Conservation (phyloP, 1,140 invertebrate species). For the Rhagoletis pomonella region DNA sequence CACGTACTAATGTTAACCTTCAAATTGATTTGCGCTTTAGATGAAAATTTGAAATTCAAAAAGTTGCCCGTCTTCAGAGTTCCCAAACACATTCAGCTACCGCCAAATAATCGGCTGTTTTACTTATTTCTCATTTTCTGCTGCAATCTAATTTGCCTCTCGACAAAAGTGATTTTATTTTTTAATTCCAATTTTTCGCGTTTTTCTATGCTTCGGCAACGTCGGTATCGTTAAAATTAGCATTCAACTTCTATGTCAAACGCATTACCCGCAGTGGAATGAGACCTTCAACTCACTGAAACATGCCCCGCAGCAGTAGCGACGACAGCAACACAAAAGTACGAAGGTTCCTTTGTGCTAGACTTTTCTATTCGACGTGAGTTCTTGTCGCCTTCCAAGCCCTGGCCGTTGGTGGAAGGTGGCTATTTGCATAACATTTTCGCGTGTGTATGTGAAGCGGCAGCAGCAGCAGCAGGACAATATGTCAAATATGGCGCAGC, state of each 20-base stretch:
- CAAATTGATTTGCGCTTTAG: background rate
- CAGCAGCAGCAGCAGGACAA: background rate
- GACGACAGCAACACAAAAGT: background rate
- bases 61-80: too few species aligned
- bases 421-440: background rate
- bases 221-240: slow-evolving; percentile 14
- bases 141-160: slow-evolving; percentile 7
- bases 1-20: slow-evolving; percentile 34
- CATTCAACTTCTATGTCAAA: slow-evolving; percentile 45
- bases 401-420: too few species aligned
- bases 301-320: background rate
- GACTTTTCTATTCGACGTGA: background rate
- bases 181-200: slow-evolving; percentile 37
- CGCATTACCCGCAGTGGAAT: background rate
- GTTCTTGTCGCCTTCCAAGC: background rate
- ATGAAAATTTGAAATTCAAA: background rate
- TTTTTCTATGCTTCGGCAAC: background rate
- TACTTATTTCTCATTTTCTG: background rate
- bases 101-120: background rate
- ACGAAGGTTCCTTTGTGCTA: background rate
- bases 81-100: background rate
- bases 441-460: background rate
- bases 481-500: slow-evolving; percentile 52
- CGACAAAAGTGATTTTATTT: slow-evolving; percentile 34
- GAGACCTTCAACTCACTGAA: background rate